A percentile compares a stretch with the other conserved stretches of the same genome.
These are phyloP conservation scores for Calcarius ornatus DNA, from an alignment of 2,113 vertebrate species.

Conservation along the genomic window DNA sequence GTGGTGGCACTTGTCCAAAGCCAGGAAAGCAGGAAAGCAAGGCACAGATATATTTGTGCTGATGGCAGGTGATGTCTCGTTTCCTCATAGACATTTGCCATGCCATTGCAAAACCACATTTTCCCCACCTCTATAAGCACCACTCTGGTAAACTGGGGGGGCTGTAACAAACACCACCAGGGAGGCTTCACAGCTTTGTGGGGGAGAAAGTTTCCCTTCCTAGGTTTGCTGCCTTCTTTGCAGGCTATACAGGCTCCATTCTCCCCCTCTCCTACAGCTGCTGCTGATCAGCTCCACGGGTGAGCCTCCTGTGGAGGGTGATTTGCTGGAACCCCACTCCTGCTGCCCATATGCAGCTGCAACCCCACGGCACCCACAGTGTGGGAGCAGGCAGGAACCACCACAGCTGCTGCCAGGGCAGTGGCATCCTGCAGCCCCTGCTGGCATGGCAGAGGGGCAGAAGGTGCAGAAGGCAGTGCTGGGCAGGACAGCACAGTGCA, in stretches of 20 bases:
- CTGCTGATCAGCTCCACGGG: not conserved
- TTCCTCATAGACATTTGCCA: not conserved
- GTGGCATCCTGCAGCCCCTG: not conserved
- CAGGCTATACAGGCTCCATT: not conserved
- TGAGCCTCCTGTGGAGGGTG: not conserved
- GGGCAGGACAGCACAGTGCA: not conserved
- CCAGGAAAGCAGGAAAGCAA: not conserved
- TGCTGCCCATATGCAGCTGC: not conserved
- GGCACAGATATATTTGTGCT: not conserved
- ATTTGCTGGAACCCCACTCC: accelerated
- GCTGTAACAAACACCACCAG: not conserved
- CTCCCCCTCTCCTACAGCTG: not conserved
- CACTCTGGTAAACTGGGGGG: not conserved
- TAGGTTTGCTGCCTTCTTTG: not conserved
- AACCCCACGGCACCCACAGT: accelerated
- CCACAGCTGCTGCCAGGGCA: accelerated
- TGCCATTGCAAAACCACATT: not conserved
- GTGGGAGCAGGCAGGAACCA: not conserved
- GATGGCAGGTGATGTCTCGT: not conserved
- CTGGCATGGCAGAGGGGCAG: not conserved
- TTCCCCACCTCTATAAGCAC: not conserved
- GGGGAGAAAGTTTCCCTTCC: not conserved
- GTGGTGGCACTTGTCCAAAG: not conserved
- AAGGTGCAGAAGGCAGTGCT: not conserved
- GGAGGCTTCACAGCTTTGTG: not conserved